phyloP scores from a whole-genome alignment of 1,140 invertebrate species.

The Scaptomyza graminum region DNA sequence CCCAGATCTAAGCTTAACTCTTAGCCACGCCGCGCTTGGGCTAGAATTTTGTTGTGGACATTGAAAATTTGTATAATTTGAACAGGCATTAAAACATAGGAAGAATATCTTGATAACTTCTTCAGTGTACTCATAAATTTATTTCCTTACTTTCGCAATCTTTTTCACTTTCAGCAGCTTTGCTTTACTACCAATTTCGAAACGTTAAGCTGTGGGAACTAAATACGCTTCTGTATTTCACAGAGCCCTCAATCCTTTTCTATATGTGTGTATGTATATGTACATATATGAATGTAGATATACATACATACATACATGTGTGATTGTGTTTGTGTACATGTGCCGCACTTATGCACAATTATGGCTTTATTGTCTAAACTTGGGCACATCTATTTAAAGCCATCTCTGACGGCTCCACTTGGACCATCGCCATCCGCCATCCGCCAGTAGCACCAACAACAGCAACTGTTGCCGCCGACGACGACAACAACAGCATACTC shows the following conservation, averaged over 20 bases:
- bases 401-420: constrained; percentile 48
- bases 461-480: not conserved
- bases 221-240: constrained; percentile 15
- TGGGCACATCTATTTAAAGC: constrained; percentile 82
- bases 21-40: too few species aligned
- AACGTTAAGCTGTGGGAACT: constrained; percentile 47
- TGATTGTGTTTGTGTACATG: constrained; percentile 23
- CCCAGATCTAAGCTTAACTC: too few species aligned
- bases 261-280: not conserved
- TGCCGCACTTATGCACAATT: constrained; percentile 77
- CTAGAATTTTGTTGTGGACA: too few species aligned
- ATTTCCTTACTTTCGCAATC: constrained; percentile 26
- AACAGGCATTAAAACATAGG: too few species aligned
- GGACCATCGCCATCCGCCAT: constrained; percentile 1
- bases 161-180: constrained; percentile 38
- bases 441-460: constrained; percentile 14
- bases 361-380: constrained; percentile 82
- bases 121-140: not conserved
- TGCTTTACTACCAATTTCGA: constrained; percentile 3
- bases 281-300: not conserved
- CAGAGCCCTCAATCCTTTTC: constrained; percentile 17
- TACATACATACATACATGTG: not conserved
- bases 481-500: constrained; percentile 22
- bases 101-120: too few species aligned
- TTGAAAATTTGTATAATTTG: too few species aligned